Evolutionary conservation across 2,113 vertebrate species (phyloP).

Genomic region (Paramisgurnus dabryanus): DNA sequence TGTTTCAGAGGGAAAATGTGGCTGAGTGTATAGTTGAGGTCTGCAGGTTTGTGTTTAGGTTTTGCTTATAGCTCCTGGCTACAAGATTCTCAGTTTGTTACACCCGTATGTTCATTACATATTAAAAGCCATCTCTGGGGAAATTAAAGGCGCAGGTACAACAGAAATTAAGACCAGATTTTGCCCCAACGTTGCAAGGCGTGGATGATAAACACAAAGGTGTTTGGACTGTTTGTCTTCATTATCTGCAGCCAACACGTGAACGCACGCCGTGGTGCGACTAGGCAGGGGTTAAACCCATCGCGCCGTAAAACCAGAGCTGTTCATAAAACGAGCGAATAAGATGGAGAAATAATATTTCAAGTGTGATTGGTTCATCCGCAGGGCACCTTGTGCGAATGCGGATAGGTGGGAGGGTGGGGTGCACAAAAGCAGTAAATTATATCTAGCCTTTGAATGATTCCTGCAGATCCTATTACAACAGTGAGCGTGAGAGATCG

Average conservation of each 20-base stretch:
- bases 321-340: slow-evolving; percentile 82
- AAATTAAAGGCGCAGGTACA: slow-evolving; percentile 55
- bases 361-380: slow-evolving; percentile 86
- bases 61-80: slow-evolving; percentile 44
- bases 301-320: slow-evolving; percentile 79
- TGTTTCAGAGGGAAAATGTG: slow-evolving; percentile 54
- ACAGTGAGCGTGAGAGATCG: slow-evolving; percentile 65
- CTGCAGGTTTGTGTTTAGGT: slow-evolving; percentile 52
- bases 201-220: slow-evolving; percentile 55
- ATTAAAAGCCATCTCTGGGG: slow-evolving; percentile 46
- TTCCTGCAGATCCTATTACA: slow-evolving; percentile 86
- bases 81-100: slow-evolving; percentile 32
- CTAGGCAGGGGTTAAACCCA: slow-evolving; percentile 78
- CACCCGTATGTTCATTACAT: slow-evolving; percentile 40
- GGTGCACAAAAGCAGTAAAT: slow-evolving; percentile 82
- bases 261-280: slow-evolving; percentile 1
- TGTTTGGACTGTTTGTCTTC: slow-evolving; percentile 42
- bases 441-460: slow-evolving; percentile 88
- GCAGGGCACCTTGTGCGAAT: slow-evolving; percentile 80
- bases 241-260: slow-evolving; percentile 52
- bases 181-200: slow-evolving; percentile 53
- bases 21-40: slow-evolving; percentile 52
- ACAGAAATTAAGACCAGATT: slow-evolving; percentile 53
- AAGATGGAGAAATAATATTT: slow-evolving; percentile 89
- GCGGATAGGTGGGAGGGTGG: slow-evolving; percentile 60